These are phyloP conservation scores for Hippopotamus amphibius DNA, from an alignment of 2,113 vertebrate species.

Conservation along the genomic window DNA sequence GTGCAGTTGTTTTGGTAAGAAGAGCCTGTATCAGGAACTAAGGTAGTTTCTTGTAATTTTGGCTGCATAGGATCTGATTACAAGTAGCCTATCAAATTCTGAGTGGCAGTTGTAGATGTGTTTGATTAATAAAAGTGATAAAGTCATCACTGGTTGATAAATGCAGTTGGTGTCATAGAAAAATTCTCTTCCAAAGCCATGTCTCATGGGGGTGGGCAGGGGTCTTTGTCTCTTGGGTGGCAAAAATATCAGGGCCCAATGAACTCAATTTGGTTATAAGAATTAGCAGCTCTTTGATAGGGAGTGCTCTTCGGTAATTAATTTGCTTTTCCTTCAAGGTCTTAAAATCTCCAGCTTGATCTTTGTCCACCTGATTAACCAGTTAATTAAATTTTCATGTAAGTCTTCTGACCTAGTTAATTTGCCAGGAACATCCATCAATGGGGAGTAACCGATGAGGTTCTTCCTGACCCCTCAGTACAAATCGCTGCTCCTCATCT, in stretches of 20 bases:
- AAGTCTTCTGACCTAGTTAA: slow-evolving; percentile 54
- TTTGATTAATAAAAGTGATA: slow-evolving; percentile 63
- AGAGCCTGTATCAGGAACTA: neutral
- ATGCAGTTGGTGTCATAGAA: neutral
- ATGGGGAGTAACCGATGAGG: neutral
- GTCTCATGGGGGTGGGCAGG: neutral
- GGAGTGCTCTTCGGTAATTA: slow-evolving; percentile 24
- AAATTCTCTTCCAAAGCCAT: neutral
- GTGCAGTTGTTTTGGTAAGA: neutral
- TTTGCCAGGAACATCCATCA: neutral
- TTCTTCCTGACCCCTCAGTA: neutral
- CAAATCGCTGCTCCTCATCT: neutral
- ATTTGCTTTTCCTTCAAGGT: slow-evolving; percentile 58
- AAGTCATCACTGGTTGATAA: slow-evolving; percentile 53
- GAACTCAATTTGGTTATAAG: neutral
- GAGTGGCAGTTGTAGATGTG: slow-evolving; percentile 34
- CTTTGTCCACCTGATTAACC: slow-evolving; percentile 68
- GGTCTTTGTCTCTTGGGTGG: neutral
- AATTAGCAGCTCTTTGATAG: neutral
- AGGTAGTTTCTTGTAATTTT: slow-evolving; percentile 65
- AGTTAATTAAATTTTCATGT: slow-evolving; percentile 75
- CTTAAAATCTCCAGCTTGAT: slow-evolving; percentile 62
- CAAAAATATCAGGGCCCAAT: neutral
- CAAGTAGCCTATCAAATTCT: slow-evolving; percentile 71
- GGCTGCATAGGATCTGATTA: slow-evolving; percentile 39